These are phyloP conservation scores for Pelobates cultripes DNA, from an alignment of 2,797 vertebrate genomes.

Conservation along the genomic window DNA sequence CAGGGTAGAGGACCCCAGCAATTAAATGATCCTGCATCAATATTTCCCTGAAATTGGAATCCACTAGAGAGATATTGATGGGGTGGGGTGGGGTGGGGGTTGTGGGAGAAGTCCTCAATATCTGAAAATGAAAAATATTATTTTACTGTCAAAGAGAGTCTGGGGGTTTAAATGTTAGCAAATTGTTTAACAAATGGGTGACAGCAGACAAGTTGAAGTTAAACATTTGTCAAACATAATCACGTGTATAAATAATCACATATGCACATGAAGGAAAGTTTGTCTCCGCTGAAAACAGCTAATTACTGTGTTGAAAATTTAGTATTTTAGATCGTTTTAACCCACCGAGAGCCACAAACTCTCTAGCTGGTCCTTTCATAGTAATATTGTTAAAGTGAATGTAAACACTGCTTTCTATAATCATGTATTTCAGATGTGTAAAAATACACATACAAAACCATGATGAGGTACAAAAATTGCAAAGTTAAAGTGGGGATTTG, in stretches of 20 bases:
- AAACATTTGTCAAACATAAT: slow-evolving; percentile 52
- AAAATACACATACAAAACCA: too few relatives aligned
- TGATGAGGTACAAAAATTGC: too few relatives aligned
- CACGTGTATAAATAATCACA: slow-evolving; percentile 41
- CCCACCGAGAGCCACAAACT: too few relatives aligned
- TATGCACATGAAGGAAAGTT: slow-evolving; percentile 14
- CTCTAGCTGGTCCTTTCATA: too few relatives aligned
- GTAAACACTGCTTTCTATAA: too few relatives aligned
- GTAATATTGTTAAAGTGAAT: too few relatives aligned
- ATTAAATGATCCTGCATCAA: slow-evolving; percentile 42
- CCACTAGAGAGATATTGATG: slow-evolving; percentile 5
- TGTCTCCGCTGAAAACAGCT: neutral
- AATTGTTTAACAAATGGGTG: slow-evolving; percentile 42
- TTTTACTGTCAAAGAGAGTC: slow-evolving; percentile 43
- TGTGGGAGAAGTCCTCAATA: slow-evolving; percentile 26
- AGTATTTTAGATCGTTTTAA: neutral
- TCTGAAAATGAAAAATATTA: slow-evolving; percentile 54
- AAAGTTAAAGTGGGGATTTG: too few relatives aligned
- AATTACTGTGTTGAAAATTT: neutral
- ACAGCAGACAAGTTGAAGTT: slow-evolving; percentile 37
- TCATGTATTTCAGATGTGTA: too few relatives aligned
- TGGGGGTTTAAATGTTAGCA: slow-evolving; percentile 43
- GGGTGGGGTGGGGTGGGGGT: neutral
- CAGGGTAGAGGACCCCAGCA: slow-evolving; percentile 20
- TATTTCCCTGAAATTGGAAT: slow-evolving; percentile 44